Percentiles rank a stretch among this genome's conserved stretches.
Evolutionary conservation across 2,113 vertebrate species (phyloP).

Genomic region (Falcunculus frontatus): DNA sequence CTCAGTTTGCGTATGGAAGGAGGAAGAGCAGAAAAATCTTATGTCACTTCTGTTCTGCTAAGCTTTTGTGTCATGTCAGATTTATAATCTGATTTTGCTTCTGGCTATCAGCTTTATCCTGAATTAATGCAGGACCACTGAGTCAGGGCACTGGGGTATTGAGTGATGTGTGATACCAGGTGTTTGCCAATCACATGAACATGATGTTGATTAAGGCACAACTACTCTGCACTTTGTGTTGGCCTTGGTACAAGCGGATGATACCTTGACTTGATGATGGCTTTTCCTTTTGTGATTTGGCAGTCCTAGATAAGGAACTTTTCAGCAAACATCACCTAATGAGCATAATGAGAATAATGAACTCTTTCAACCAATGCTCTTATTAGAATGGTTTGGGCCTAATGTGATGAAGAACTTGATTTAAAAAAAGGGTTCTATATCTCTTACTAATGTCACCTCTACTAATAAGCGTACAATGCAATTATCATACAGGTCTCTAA

Average conservation of each 20-base stretch:
- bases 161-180: background rate
- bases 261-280: background rate
- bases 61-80: background rate
- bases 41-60: background rate
- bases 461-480: background rate
- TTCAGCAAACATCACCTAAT: background rate
- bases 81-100: background rate
- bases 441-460: background rate
- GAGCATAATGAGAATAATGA: background rate
- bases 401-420: background rate
- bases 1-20: background rate
- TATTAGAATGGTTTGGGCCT: background rate
- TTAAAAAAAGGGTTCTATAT: background rate
- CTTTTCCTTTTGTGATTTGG: background rate
- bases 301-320: background rate
- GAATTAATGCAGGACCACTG: background rate
- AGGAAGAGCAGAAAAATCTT: background rate
- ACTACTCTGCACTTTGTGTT: background rate
- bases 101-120: background rate
- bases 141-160: background rate
- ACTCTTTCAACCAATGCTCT: background rate
- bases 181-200: background rate
- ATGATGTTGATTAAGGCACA: background rate
- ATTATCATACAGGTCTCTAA: constrained; percentile 64
- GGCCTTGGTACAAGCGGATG: background rate